phyloP scores from a whole-genome alignment of 1,140 invertebrate genomes.

The Cepaea nemoralis region DNA sequence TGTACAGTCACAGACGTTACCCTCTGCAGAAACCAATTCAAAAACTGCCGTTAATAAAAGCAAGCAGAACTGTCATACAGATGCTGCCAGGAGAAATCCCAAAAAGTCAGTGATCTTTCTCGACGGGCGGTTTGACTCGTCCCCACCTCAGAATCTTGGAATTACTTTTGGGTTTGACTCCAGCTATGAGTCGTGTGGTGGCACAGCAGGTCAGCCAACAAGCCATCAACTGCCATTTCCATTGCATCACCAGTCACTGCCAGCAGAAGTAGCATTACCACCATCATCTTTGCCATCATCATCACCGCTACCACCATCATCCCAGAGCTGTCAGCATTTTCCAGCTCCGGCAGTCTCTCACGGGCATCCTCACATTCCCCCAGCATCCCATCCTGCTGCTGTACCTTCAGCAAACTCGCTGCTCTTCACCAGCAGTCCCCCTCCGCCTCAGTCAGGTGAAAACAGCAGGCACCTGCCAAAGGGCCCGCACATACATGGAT shows the following conservation, averaged over 20 bases:
- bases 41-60: neutral
- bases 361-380: neutral
- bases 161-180: constrained; percentile 40
- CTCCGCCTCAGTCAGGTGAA: neutral
- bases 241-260: neutral
- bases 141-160: neutral
- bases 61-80: neutral
- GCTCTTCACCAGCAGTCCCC: neutral
- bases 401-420: neutral
- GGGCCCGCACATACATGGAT: constrained; percentile 8
- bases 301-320: neutral
- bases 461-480: neutral
- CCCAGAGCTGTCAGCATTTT: neutral
- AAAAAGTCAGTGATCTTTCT: constrained; percentile 33
- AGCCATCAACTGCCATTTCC: neutral
- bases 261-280: neutral
- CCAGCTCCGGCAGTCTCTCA: neutral
- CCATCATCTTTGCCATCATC: neutral
- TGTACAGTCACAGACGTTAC: neutral
- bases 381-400: neutral
- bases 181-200: constrained; percentile 2
- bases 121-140: constrained; percentile 15
- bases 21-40: neutral
- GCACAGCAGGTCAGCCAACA: neutral
- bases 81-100: neutral